Percentiles rank a stretch among this genome's conserved stretches.
Conservation (phyloP, 2,888 invertebrate genomes). For the Asteroscopus sphinx region DNA sequence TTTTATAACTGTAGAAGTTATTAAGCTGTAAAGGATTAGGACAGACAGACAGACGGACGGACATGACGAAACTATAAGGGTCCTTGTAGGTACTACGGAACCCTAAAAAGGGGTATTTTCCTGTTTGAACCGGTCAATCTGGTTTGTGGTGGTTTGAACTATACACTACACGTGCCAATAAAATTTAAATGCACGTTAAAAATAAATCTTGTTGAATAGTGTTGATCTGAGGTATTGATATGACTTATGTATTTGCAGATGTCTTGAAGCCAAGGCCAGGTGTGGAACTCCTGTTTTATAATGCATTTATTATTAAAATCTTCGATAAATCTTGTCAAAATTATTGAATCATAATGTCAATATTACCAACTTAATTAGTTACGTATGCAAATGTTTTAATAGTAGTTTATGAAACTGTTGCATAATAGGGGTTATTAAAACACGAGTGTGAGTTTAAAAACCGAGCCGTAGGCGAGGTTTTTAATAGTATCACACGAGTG, state of each 20-base stretch:
- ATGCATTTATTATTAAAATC: slow-evolving; percentile 16
- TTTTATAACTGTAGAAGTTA: no score
- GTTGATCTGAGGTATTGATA: slow-evolving; percentile 5
- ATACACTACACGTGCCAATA: slow-evolving; percentile 11
- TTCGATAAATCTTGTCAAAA: slow-evolving; percentile 2
- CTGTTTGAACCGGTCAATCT: slow-evolving; percentile 52
- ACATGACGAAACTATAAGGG: no score
- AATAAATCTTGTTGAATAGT: slow-evolving; percentile 9
- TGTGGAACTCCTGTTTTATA: slow-evolving; percentile 30
- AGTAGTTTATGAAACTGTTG: no score
- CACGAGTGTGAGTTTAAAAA: no score
- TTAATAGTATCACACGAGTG: no score
- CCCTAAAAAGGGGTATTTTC: slow-evolving; percentile 58
- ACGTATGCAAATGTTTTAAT: no score
- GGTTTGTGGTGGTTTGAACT: slow-evolving; percentile 35
- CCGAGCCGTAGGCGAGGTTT: no score
- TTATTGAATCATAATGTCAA: background rate
- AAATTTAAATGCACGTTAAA: slow-evolving; percentile 7
- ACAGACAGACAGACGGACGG: no score
- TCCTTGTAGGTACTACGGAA: no score
- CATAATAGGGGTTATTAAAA: no score
- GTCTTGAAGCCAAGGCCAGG: slow-evolving; percentile 18
- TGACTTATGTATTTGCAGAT: slow-evolving; percentile 23
- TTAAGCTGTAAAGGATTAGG: no score
- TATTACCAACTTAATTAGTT: no score